These are phyloP conservation scores for Cydia pomonella DNA, from an alignment of 1,140 invertebrate species.

Conservation along the genomic window DNA sequence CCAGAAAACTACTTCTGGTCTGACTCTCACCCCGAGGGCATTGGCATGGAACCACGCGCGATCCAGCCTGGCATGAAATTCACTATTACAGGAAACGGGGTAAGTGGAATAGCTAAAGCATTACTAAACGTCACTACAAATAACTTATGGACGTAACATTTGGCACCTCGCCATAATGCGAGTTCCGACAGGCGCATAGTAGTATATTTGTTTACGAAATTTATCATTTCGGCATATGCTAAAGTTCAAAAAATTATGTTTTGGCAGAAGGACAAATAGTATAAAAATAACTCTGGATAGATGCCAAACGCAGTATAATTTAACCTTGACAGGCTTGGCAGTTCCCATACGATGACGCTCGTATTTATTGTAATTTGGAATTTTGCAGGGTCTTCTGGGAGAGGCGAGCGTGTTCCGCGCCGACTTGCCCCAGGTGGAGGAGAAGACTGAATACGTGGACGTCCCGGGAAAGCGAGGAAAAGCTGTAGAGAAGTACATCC, in stretches of 20 bases:
- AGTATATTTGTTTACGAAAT: slow-evolving; percentile 12
- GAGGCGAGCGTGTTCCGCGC: slow-evolving; percentile 84
- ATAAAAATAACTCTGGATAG: slow-evolving; percentile 43
- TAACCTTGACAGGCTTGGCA: slow-evolving; percentile 48
- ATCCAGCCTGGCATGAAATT: slow-evolving; percentile 85
- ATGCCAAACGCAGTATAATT: slow-evolving; percentile 40
- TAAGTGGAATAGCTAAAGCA: slow-evolving; percentile 47
- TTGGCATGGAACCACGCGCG: slow-evolving; percentile 85
- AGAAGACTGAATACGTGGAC: slow-evolving; percentile 81
- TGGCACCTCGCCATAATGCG: slow-evolving; percentile 5
- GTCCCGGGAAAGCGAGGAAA: slow-evolving; percentile 75
- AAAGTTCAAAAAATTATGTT: slow-evolving; percentile 36
- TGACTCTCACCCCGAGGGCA: slow-evolving; percentile 88
- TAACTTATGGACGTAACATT: slow-evolving; percentile 8
- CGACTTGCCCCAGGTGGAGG: slow-evolving; percentile 83
- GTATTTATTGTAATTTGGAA: slow-evolving; percentile 45
- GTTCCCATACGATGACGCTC: slow-evolving; percentile 34
- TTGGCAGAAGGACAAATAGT: slow-evolving; percentile 53
- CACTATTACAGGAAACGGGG: slow-evolving; percentile 81
- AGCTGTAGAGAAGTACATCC: slow-evolving; percentile 83
- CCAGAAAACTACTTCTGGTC: slow-evolving; percentile 89
- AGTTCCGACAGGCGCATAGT: slow-evolving; percentile 22
- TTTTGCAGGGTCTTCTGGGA: slow-evolving; percentile 79
- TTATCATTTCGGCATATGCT: neutral
- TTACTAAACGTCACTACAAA: neutral